Evolutionary conservation across 2,888 invertebrate species (phyloP).

Genomic region (Tipula lateralis): DNA sequence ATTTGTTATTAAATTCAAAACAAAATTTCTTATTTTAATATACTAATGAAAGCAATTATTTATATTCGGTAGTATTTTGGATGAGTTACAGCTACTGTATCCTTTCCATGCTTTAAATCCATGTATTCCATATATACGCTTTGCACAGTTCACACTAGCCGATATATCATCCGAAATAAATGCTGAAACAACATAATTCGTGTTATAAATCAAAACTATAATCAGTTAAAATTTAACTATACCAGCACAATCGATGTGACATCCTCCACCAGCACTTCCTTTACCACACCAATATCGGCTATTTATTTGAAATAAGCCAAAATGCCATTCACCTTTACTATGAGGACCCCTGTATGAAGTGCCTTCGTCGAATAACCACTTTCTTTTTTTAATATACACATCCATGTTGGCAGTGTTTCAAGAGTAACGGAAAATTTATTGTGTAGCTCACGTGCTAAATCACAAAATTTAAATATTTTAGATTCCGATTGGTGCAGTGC

Average conservation of each 20-base stretch:
- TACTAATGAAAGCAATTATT: slow-evolving; percentile 38
- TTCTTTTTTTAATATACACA: background rate
- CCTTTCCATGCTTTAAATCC: slow-evolving; percentile 53
- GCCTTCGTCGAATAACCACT: background rate
- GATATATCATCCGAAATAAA: slow-evolving; percentile 60
- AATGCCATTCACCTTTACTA: background rate
- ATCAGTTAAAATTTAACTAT: background rate
- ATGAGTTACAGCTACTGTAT: too few species aligned
- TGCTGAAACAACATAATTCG: slow-evolving; percentile 51
- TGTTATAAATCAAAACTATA: background rate
- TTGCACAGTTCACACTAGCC: slow-evolving; percentile 63
- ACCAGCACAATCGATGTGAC: slow-evolving; percentile 58
- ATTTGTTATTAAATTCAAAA: too few species aligned
- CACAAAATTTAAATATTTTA: background rate
- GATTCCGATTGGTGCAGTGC: background rate
- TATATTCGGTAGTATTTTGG: slow-evolving; percentile 38
- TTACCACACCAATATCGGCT: slow-evolving; percentile 66
- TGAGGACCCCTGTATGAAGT: background rate
- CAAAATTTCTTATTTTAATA: too few species aligned
- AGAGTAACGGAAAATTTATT: background rate
- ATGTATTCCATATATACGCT: slow-evolving; percentile 54
- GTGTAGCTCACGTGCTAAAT: background rate
- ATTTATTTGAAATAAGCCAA: slow-evolving; percentile 53
- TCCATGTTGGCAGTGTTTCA: background rate
- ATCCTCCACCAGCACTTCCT: slow-evolving; percentile 60